A percentile compares a stretch with the other conserved stretches of the same genome.
These are phyloP conservation scores for Abramis brama DNA, from an alignment of 2,113 vertebrate genomes.

Conservation along the genomic window DNA sequence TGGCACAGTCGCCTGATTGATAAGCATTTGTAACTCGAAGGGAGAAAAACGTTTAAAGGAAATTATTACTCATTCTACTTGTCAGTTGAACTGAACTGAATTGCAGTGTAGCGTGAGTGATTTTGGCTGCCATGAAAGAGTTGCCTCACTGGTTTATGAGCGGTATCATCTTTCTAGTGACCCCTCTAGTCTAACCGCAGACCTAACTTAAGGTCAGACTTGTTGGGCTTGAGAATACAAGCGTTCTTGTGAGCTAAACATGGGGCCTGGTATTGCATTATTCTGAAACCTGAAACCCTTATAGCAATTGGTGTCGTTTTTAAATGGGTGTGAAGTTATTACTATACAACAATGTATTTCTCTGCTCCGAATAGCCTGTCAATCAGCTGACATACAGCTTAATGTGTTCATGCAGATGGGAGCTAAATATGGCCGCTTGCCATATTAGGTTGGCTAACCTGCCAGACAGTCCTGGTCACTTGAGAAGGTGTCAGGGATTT, in stretches of 20 bases:
- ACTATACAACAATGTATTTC: neutral
- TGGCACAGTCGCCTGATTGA: no score
- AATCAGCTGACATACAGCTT: neutral
- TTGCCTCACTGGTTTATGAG: slow-evolving; percentile 49
- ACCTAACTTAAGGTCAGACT: slow-evolving; percentile 47
- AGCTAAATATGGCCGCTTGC: slow-evolving; percentile 35
- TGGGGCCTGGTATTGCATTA: neutral
- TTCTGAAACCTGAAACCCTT: slow-evolving; percentile 18
- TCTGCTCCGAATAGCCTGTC: neutral
- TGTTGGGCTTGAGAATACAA: slow-evolving; percentile 44
- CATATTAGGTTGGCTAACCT: neutral
- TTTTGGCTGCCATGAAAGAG: neutral
- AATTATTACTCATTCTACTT: neutral
- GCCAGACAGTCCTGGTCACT: neutral
- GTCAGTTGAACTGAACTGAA: neutral
- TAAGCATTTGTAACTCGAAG: no score
- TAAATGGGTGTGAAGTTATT: slow-evolving; percentile 14
- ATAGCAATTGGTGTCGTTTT: neutral
- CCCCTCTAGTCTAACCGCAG: slow-evolving; percentile 30
- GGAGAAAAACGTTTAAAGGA: neutral
- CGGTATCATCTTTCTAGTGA: slow-evolving; percentile 65
- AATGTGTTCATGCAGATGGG: slow-evolving; percentile 29
- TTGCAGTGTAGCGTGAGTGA: neutral
- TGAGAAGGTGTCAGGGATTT: slow-evolving; percentile 14
- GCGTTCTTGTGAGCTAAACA: neutral